Base-by-base conservation (phyloP, 37 sponge, comb jelly and placozoan species). In the Beroe ovata region DNA sequence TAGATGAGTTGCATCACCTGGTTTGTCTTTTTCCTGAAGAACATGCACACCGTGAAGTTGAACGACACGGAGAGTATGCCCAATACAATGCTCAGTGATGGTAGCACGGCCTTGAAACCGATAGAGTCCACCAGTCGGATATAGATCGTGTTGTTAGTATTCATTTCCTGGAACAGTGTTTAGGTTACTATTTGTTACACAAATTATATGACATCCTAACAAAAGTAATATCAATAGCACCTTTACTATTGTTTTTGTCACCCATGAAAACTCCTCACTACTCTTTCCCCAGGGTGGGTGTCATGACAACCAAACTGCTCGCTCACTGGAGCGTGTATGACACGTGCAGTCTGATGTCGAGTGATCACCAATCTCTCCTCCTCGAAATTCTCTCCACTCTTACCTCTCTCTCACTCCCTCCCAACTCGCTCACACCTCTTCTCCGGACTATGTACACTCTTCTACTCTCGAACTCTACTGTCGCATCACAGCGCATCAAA, bases 1-100 rank as follows among this genome's bases (percentile, higher is more conserved):
- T 77, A 77, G n/a, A 77, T 42, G 28, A 77, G 84, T 23, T 77
- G 84, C 84, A 77, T 77, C 21, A 77, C 84, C 21, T 77, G 42
- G 25, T 11, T 23, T 3, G 84, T 77, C 38, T 77, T 77, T 23
- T 19, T 41, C 29, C 54, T 39, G 84, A 77, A 77, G 84, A 77
- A 77, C n/a, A 35, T 26, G 25, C 22, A 19, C 54, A 77, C 84
- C 41, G 33, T 4, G 38, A 19, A 32, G 84, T 77, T 77, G n/a
- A 42, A 19, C 1, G 54, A 21, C 14, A 77, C 84, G 33, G 36
- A 77, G 38, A 4, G 11, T 11, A 77, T 23, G 2, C 84, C 84
- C 54, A 77, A 23, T 8, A 41, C 20, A 23, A 77, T 77, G 25
- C 54, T 35, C 28, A 77, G 54, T 23, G 33, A 42, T 0, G 84